Conservation (phyloP, 2,113 vertebrate genomes). For the Malurus elegans region DNA sequence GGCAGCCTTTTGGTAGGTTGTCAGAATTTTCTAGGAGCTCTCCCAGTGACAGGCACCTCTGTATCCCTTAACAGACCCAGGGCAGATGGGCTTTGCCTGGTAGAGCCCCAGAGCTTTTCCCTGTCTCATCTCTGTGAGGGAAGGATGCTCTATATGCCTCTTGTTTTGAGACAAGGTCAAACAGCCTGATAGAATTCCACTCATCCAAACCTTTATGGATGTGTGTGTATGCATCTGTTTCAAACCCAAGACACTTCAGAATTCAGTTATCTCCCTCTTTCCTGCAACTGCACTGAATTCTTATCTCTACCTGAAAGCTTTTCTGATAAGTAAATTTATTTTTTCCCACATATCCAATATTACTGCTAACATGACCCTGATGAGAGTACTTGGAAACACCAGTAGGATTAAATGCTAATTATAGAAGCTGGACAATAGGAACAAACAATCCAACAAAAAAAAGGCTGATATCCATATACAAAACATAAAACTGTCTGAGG, state of each 20-base stretch:
- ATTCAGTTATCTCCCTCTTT: background rate
- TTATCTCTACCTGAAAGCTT: background rate
- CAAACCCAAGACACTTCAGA: background rate
- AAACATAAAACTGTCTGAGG: background rate
- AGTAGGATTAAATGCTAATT: background rate
- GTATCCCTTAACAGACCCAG: background rate
- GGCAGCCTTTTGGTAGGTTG: background rate
- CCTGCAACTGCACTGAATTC: background rate
- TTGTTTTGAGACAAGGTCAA: background rate
- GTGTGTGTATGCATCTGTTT: background rate
- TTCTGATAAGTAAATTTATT: background rate
- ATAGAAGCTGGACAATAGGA: background rate
- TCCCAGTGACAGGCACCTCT: accelerated
- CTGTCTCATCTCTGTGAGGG: accelerated
- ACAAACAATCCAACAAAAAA: background rate
- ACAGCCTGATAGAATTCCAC: background rate
- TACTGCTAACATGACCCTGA: background rate
- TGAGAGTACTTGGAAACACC: background rate
- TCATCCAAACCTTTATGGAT: background rate
- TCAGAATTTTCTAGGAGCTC: background rate
- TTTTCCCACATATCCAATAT: background rate
- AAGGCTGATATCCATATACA: background rate
- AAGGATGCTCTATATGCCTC: background rate
- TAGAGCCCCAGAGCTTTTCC: background rate
- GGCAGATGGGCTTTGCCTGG: background rate